These are phyloP conservation scores for Herpetotheres cachinnans DNA, from an alignment of 2,113 vertebrate species.

Conservation along the genomic window DNA sequence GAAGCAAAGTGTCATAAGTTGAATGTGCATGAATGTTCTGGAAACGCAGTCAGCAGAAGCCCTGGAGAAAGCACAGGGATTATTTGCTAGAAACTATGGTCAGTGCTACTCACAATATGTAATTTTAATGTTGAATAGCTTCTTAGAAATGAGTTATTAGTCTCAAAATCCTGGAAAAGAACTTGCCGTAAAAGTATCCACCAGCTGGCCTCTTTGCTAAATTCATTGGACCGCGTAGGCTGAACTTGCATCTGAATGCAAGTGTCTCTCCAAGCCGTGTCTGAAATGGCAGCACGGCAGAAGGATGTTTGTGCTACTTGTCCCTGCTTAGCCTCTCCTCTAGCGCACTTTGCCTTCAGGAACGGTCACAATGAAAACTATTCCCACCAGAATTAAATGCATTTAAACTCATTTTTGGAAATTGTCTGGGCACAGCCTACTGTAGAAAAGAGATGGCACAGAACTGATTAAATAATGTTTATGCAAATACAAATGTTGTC, in stretches of 20 bases:
- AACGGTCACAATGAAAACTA: neutral
- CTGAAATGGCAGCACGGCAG: neutral
- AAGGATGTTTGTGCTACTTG: neutral
- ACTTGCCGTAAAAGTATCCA: neutral
- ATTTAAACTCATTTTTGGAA: constrained; percentile 51
- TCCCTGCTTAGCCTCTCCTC: neutral
- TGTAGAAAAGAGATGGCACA: constrained; percentile 50
- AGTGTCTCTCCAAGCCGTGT: neutral
- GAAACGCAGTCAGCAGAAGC: neutral
- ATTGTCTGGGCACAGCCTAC: constrained; percentile 31
- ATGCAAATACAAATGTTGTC: constrained; percentile 38
- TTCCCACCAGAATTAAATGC: constrained; percentile 48
- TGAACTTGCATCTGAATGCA: neutral
- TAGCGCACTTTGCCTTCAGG: neutral
- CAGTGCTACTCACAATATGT: neutral
- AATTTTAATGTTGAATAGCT: neutral
- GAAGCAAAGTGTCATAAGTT: neutral
- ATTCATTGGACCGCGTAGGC: rapidly evolving
- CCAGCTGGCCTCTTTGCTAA: neutral
- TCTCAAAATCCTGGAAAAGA: neutral
- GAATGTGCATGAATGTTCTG: constrained; percentile 25
- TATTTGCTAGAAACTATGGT: neutral
- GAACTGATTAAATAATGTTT: constrained; percentile 47
- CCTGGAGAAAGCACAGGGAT: neutral
- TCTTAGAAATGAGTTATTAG: neutral